Evolutionary conservation across 2,113 vertebrate species (phyloP), one percentile per base, ranked within the genome.

Genomic region (Grallaria varia): DNA sequence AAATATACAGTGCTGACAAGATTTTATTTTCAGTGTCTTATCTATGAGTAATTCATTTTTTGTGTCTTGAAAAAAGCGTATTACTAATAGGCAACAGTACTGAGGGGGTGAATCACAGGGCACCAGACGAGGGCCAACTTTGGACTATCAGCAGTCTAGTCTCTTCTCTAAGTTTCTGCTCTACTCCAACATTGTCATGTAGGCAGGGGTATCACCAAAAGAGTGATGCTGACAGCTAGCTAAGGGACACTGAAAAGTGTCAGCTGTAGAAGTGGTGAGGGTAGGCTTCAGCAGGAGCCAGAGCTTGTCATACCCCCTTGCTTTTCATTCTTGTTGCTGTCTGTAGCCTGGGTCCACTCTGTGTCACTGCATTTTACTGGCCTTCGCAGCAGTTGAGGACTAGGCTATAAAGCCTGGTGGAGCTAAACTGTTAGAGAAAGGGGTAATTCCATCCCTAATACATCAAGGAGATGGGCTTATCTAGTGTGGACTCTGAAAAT

Each of bases 11-110:
- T 19, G 47, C 69, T 95, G 92, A 93, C 79, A 95, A 84, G 79
- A 92, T 76, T 95, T 95, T 76, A 91, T 87, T 92, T 96, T 89
- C 79, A 93, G 77, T 62, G 87, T 79, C 76, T 91, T 94, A 83
- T 96, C 96, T 97, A 87, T 87, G 86, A 91, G 75, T 94, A 96
- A 95, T 93, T 96, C 71, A 88, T 96, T 91, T 96, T 93, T 85
- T 92, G 59, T 62, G 82, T 95, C 92, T 95, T 95, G 94, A 75
- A 93, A 95, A 95, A 97, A 77, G 63, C 21, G 39, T 85, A 90
- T 88, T 82, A 82, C 88, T 95, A 97, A 97, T 82, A 97, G 95
- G 86, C 84, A 96, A 94, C 84, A 94, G 64, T 68, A 89, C 53
- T 68, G 72, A 82, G 62, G 64, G 63, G 91, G 63, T 94, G 97